Evolutionary conservation across 2,888 invertebrate species (phyloP).

Genomic region (Acleris holmiana): DNA sequence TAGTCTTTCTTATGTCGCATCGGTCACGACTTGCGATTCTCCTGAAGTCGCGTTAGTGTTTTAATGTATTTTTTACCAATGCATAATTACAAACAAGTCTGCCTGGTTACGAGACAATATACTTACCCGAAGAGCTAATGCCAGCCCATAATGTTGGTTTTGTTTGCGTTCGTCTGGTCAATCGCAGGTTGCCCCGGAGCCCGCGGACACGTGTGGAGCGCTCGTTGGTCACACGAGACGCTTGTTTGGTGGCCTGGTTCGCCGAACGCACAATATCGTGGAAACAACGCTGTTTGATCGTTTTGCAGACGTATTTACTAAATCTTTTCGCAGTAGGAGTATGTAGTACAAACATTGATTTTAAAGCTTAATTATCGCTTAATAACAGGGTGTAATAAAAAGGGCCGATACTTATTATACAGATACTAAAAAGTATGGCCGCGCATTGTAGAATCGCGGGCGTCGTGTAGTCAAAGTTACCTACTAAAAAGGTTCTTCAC

Average conservation of each 20-base stretch:
- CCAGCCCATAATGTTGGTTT: neutral
- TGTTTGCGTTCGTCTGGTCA: neutral
- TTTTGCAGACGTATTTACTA: conserved; percentile 28
- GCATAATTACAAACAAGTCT: too few relatives aligned
- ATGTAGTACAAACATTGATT: conserved; percentile 2
- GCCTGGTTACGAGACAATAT: neutral
- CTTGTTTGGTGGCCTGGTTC: conserved; percentile 50
- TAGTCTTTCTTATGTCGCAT: too few relatives aligned
- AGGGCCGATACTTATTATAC: too few relatives aligned
- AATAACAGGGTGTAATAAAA: too few relatives aligned
- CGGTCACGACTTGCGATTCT: too few relatives aligned
- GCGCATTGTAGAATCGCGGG: too few relatives aligned
- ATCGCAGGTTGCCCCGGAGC: neutral
- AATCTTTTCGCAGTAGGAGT: conserved; percentile 27
- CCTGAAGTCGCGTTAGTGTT: too few relatives aligned
- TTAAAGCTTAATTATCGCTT: neutral
- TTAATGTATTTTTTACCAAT: too few relatives aligned
- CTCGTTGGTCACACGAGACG: conserved; percentile 55
- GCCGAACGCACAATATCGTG: conserved; percentile 49
- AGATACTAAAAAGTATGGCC: too few relatives aligned
- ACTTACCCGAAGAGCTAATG: neutral
- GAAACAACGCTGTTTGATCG: conserved; percentile 46
- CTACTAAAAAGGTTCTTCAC: too few relatives aligned
- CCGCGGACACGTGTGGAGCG: conserved; percentile 27
- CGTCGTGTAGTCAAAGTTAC: too few relatives aligned